Evolutionary conservation across 1,140 invertebrate genomes (phyloP), one percentile per base, ranked within the genome.

Genomic region (Xylocopa sonorina): DNA sequence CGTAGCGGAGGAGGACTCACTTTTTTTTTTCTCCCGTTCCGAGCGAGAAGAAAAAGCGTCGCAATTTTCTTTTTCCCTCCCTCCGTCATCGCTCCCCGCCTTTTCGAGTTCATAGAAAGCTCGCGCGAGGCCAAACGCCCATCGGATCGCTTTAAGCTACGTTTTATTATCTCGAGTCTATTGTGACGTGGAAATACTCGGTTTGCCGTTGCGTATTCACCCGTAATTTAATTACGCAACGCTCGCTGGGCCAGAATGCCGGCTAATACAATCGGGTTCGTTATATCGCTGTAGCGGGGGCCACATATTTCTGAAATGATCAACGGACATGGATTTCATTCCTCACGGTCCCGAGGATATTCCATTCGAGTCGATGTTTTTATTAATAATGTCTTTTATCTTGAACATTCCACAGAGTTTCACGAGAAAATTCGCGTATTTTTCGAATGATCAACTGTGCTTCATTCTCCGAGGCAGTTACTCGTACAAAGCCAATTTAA

Each of bases 21-120:
- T 62, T 29, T n/a, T 63, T 14, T 72, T 10, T 18, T 32, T 18
- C 55, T 72, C 55, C 50, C 38, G 32, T 51, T 67, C 32, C 27
- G 7, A 43, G 58, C 21, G 62, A 34, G 71, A 66, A 79, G 71
- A 79, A 74, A 66, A 66, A 79, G 77, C 60, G 43, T 79, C 18
- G 62, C 53, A 46, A 68, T 64, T 60, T 58, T 84, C 57, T 46
- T 46, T 55, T 51, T 58, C 63, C 18, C 46, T 43, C 43, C n/a
- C 12, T 43, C n/a, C 16, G 3, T 16, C 55, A 14, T 32, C 32
- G 10, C 16, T 9, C 7, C 21, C 10, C 2, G 0, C 18, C 48
- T 18, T 32, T 63, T 60, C 18, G n/a, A 51, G 24, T n/a, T 78
- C 76, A 78, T 73, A 78, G 76, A 50, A 55, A 78, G 50, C 43